These are phyloP conservation scores for Drosophila takahashii DNA, from an alignment of 1,140 invertebrate species.

Conservation along the genomic window DNA sequence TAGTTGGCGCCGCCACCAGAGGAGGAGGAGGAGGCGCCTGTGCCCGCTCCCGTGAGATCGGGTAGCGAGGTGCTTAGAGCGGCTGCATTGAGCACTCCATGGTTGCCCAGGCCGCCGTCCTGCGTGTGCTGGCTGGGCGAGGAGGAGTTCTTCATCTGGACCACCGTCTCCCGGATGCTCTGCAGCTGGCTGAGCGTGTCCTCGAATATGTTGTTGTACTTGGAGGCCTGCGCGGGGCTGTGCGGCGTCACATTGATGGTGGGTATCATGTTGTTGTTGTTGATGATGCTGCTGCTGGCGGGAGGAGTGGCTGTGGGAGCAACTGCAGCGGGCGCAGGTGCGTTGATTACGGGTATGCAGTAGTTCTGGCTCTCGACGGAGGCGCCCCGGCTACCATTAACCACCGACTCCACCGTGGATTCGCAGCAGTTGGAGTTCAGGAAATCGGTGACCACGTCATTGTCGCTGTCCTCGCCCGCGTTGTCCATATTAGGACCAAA, in stretches of 20 bases:
- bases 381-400: slow-evolving; percentile 38
- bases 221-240: slow-evolving; percentile 88
- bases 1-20: slow-evolving; percentile 45
- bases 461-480: slow-evolving; percentile 76
- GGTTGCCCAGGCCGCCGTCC: slow-evolving; percentile 55
- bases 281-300: slow-evolving; percentile 31
- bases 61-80: slow-evolving; percentile 86
- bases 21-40: background rate
- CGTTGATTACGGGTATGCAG: slow-evolving; percentile 78
- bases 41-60: slow-evolving; percentile 60
- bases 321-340: slow-evolving; percentile 23
- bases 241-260: slow-evolving; percentile 94
- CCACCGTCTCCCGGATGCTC: slow-evolving; percentile 81
- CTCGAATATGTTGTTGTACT: slow-evolving; percentile 85
- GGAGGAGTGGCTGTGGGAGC: slow-evolving; percentile 13
- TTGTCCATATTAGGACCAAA: slow-evolving; percentile 63
- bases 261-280: slow-evolving; percentile 87
- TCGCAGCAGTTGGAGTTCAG: slow-evolving; percentile 74
- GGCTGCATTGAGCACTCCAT: slow-evolving; percentile 64
- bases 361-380: slow-evolving; percentile 77
- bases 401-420: slow-evolving; percentile 11
- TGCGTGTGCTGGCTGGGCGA: slow-evolving; percentile 61
- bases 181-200: slow-evolving; percentile 85
- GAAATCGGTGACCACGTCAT: slow-evolving; percentile 83
- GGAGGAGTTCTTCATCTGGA: slow-evolving; percentile 83